Base-by-base conservation (phyloP, 1,140 invertebrate species). In the Drosophila azteca region DNA sequence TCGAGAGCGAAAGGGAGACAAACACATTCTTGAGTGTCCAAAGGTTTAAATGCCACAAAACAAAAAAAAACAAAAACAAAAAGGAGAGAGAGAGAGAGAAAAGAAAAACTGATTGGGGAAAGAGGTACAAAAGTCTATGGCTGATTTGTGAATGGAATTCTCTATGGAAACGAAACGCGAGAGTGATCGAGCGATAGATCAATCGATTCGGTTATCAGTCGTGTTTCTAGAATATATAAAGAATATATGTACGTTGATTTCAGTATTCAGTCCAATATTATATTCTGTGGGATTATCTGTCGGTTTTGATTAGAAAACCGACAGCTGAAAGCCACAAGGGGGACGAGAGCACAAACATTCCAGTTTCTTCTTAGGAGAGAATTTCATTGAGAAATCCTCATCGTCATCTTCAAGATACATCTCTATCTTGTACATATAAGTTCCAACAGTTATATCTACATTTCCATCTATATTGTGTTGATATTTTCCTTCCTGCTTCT, bases 121-220 rank as follows among this genome's bases (percentile, higher is more conserved):
- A 58, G 52, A 44, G 44, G 41, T 35, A 43, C 65, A 58, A 69
- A 69, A 69, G 67, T 70, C 67, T 69, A 52, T 58, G 44, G 64
- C 67, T 81, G 78, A 80, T 90, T 90, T 90, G 78, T 90, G 85
- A 90, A 90, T 90, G 85, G 82, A 80, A 73, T 69, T 70, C 66
- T 69, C 51, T 69, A 52, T 68, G 51, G 24, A 57, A 22, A 39
- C 35, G 35, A 39, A 13, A 39, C 11, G 44, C 22, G 65, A 15
- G 29, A 68, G 53, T 65, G 63, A 65, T 65, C 63, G 64, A 69
- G 57, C 11, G 64, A 68, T 68, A 51, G 49, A 29, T 46, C 15
- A 39, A 64, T 63, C 60, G 41, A 13, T 39, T 3, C 13, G 22
- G 39, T 54, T 75, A 71, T 82, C 73, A 72, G 60, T 64, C 67